A percentile compares a stretch with the other conserved stretches of the same genome.
Conservation (phyloP, 2,888 invertebrate genomes). For the Enoplolaimus lenunculus region DNA sequence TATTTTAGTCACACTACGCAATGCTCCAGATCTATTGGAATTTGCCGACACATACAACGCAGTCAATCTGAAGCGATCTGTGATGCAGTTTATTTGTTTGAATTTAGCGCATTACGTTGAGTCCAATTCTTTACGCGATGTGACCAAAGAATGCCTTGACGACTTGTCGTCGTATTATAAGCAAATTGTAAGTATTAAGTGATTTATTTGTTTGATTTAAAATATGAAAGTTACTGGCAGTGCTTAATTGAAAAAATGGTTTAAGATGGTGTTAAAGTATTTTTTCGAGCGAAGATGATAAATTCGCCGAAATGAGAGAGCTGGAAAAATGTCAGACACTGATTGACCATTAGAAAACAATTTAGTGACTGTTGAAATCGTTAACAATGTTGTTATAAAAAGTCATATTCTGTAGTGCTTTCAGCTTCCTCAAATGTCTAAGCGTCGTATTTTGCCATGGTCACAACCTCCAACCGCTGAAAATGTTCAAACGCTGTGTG, state of each 20-base stretch:
- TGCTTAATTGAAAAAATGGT: too few relatives aligned
- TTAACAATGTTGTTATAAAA: too few relatives aligned
- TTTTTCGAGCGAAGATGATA: too few relatives aligned
- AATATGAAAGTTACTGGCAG: too few relatives aligned
- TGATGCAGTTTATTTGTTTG: constrained; percentile 61
- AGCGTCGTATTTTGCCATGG: constrained; percentile 11
- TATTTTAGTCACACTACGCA: constrained; percentile 53
- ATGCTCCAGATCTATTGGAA: constrained; percentile 60
- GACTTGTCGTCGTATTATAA: constrained; percentile 16
- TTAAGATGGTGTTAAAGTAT: too few relatives aligned
- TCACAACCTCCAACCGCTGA: neutral
- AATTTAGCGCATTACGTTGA: constrained; percentile 61
- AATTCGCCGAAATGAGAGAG: too few relatives aligned
- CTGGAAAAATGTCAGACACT: too few relatives aligned
- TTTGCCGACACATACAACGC: constrained; percentile 64
- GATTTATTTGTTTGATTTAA: neutral
- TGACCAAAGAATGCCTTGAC: constrained; percentile 3
- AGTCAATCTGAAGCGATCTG: constrained; percentile 54
- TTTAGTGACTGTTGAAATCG: too few relatives aligned
- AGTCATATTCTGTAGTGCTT: too few relatives aligned
- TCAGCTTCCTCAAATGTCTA: constrained; percentile 9
- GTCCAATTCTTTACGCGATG: neutral
- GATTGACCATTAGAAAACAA: too few relatives aligned
- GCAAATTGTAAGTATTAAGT: constrained; percentile 5
- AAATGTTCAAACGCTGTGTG: neutral